These are phyloP conservation scores for Chrosomus eos DNA, from an alignment of 2,797 vertebrate genomes.

Conservation along the genomic window DNA sequence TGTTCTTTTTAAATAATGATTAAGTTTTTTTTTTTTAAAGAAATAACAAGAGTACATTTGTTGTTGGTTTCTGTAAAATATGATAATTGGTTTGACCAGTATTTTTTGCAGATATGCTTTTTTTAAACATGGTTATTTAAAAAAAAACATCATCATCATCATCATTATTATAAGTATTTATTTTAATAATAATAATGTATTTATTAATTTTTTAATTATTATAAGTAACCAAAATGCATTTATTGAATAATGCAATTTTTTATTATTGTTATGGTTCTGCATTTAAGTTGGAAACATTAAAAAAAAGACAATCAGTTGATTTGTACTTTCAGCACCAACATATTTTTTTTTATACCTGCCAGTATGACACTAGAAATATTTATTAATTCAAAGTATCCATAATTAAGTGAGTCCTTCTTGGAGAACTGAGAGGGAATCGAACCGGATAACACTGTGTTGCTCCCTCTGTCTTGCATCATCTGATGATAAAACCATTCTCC, in stretches of 20 bases:
- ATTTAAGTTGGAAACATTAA: not conserved
- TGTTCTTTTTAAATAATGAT: not conserved
- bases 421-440: not conserved
- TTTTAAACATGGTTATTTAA: not conserved
- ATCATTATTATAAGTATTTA: not conserved
- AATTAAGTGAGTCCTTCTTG: slow-evolving; percentile 31
- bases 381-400: slow-evolving; percentile 7
- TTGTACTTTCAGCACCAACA: not conserved
- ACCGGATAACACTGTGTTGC: slow-evolving; percentile 33
- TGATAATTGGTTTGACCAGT: not conserved
- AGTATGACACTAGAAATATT: not conserved
- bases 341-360: not conserved
- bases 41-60: not conserved
- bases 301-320: not conserved
- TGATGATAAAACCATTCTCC: slow-evolving; percentile 57
- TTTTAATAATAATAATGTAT: not conserved
- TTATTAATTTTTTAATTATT: not conserved
- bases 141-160: not conserved
- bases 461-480: slow-evolving; percentile 60
- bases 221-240: not conserved
- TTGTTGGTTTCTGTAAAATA: not conserved
- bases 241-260: not conserved
- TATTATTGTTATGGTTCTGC: no score
- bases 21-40: not conserved
- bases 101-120: no score